phyloP scores from a whole-genome alignment of 2,113 vertebrate genomes.

The Sardina pilchardus region DNA sequence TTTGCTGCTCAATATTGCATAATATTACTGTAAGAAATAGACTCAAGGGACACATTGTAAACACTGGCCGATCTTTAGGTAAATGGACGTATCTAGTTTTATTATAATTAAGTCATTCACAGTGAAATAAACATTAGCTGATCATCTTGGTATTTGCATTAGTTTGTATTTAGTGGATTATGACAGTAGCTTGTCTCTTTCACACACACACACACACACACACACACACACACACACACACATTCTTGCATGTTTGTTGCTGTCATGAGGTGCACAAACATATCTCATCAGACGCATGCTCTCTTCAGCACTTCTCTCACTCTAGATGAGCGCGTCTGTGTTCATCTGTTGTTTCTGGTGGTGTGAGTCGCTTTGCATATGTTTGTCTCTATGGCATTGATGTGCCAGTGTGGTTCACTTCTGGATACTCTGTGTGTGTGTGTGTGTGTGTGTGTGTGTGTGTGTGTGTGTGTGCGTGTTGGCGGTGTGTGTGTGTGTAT shows the following conservation, averaged over 20 bases:
- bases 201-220: not conserved
- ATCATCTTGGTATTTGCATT: too few relatives aligned
- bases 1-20: too few relatives aligned
- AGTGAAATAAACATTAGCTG: too few relatives aligned
- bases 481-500: not conserved
- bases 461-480: not conserved
- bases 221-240: slow-evolving; percentile 11
- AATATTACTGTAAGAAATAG: too few relatives aligned
- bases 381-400: not conserved
- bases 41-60: too few relatives aligned
- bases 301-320: not conserved
- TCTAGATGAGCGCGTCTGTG: not conserved
- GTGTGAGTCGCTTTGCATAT: not conserved
- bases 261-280: not conserved
- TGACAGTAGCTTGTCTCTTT: too few relatives aligned
- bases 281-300: not conserved
- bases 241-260: not conserved
- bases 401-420: not conserved
- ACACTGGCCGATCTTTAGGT: too few relatives aligned
- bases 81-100: too few relatives aligned
- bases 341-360: not conserved
- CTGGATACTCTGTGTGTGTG: too few relatives aligned
- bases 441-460: too few relatives aligned
- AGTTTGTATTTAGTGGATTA: too few relatives aligned
- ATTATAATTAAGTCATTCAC: too few relatives aligned